Evolutionary conservation across 2,113 vertebrate species (phyloP), one percentile per base, ranked within the genome.

Genomic region (Mormyrus iriodes): DNA sequence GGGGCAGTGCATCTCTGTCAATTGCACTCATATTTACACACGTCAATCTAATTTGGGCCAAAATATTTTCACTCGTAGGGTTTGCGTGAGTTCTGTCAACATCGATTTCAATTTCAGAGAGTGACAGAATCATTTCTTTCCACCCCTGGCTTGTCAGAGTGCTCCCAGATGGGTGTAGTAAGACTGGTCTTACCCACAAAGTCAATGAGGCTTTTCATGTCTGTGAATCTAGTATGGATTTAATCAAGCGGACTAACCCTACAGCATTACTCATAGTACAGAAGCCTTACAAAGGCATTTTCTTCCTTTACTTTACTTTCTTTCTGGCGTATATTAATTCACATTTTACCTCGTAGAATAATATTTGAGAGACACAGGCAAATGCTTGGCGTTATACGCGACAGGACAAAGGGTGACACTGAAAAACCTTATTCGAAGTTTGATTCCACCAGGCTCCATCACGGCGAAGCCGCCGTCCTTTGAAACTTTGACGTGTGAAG

Each of bases 71-170:
- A 55, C 73, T 90, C 35, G 15, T 35, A 58, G 86, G 52, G 73
- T 83, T 90, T 42, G 27, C 39, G 13, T 87, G 86, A 86, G 31
- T 88, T 88, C 89, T 88, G 89, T 90, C 89, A 90, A 90, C 79
- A 86, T 83, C 89, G 82, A 69, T 83, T 90, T 76, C 73, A 88
- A 90, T 90, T 90, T 90, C 6, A 65, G 55, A 42, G 83, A 88
- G 65, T 90, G 86, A 88, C 86, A 88, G 39, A 39, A 21, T 79
- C 69, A 58, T 82, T 76, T 21, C 35, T 90, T 87, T 88, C 52
- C 48, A 90, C 52, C 42, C 7, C 69, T 19, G 86, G 52, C 69
- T 83, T 88, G 73, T 88, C 85, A 83, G 39, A 83, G 24, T 86
- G 53, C 8, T 31, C 65, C 24, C 19, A 90, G 48, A 82, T 21